Base-by-base conservation (phyloP, 2,113 vertebrate genomes). In the Stegastes partitus region DNA sequence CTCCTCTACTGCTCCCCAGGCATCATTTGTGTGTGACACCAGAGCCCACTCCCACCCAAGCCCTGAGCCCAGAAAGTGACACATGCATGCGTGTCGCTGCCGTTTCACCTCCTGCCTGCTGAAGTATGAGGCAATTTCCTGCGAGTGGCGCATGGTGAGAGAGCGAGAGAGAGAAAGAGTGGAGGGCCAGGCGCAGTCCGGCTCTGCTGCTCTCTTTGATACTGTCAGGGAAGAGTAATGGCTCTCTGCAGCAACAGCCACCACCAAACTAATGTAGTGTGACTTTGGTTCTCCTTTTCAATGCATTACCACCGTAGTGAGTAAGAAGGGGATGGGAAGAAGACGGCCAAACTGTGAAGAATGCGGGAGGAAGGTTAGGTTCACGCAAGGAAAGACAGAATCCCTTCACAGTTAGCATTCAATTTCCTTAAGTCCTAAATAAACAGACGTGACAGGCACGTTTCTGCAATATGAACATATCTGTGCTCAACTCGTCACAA, bases 121-220 rank as follows among this genome's bases (percentile, higher is more conserved):
- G 93, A 95, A 93, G 93, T 93, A 94, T 88, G 92, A 95, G 90
- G 89, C 93, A 93, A 81, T 94, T 95, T 96, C 95, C 94, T 94
- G 92, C 84, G 86, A 89, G 79, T 81, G 89, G 90, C 85, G 87
- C 81, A 86, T 86, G 85, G 85, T 69, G 82, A 89, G 89, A 81
- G 78, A 85, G 89, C 80, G 78, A 85, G 91, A 71, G 80, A 19
- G 15, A 19, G 3, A 47, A 47, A 34, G 31, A 68, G 47, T 57
- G 64, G 54, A 81, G 88, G 80, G 76, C 59, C 62, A 50, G 83
- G 74, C 73, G 28, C 78, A 87, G 80, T 84, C 79, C 75, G 62
- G 79, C 85, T 88, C 79, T 84, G 81, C 88, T 83, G 88, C 82
- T 93, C 91, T 93, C 93, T 91, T 93, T 92, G 92, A 93, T 89